Evolutionary conservation across 2,797 vertebrate species (phyloP).

Genomic region (Menidia menidia): DNA sequence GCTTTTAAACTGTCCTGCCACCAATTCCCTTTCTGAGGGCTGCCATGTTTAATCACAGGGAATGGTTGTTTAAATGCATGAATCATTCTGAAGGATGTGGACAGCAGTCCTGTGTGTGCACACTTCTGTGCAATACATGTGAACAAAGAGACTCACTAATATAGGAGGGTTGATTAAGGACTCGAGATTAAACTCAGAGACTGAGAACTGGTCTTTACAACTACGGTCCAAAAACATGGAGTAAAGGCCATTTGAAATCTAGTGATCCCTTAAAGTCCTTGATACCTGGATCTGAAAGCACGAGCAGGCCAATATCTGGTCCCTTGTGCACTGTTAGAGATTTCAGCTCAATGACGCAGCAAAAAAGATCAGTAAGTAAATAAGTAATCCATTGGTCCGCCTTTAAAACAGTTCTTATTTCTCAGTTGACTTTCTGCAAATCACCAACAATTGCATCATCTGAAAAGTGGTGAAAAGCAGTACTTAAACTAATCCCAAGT

Average conservation of each 20-base stretch:
- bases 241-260: not conserved
- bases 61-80: slow-evolving; percentile 13
- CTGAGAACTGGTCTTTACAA: not conserved
- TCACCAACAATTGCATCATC: slow-evolving; percentile 6
- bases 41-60: slow-evolving; percentile 5
- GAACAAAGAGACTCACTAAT: not conserved
- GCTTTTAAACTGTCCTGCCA: slow-evolving; percentile 44
- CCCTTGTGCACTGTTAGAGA: not conserved
- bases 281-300: not conserved
- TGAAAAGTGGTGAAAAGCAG: not conserved
- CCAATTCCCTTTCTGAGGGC: slow-evolving; percentile 25
- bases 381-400: not conserved
- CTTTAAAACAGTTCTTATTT: not conserved
- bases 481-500: slow-evolving; percentile 11
- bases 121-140: not conserved
- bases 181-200: not conserved
- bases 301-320: not conserved
- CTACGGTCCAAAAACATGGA: too few relatives aligned
- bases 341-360: not conserved
- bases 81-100: slow-evolving; percentile 13
- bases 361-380: not conserved
- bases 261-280: not conserved
- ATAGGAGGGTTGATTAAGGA: not conserved
- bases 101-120: not conserved
- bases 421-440: not conserved